Evolutionary conservation across 37 sponge, comb jelly and placozoan genomes (phyloP).

Genomic region (Aplysina aerophoba): DNA sequence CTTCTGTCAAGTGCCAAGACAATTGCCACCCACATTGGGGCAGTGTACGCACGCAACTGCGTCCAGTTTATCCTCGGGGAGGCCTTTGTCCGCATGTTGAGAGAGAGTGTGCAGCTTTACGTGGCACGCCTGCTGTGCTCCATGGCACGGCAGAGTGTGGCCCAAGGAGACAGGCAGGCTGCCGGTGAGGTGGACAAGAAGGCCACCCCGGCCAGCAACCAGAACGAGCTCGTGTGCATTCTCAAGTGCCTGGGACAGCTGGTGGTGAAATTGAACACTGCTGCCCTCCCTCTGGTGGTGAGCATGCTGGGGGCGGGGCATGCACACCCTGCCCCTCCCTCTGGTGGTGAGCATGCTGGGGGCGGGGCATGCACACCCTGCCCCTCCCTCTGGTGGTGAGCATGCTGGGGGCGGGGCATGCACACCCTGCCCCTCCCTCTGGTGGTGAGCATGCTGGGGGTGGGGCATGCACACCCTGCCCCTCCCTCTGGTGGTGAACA

Average conservation of each 20-base stretch:
- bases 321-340: too few species aligned
- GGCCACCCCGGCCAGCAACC: conserved; percentile 5
- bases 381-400: conserved; percentile 65
- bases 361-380: too few species aligned
- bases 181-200: background rate
- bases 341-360: conserved; percentile 62
- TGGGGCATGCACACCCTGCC: conserved; percentile 78
- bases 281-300: conserved; percentile 72
- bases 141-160: conserved; percentile 47
- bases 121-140: conserved; percentile 83
- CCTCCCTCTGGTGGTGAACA: conserved; percentile 62
- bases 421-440: conserved; percentile 78
- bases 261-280: conserved; percentile 76
- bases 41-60: conserved; percentile 92
- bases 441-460: conserved; percentile 54
- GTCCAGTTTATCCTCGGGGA: conserved; percentile 85
- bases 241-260: conserved; percentile 66
- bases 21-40: conserved; percentile 85
- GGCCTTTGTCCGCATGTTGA: conserved; percentile 70
- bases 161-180: background rate
- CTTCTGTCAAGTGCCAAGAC: conserved; percentile 84
- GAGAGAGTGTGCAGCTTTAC: conserved; percentile 85
- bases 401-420: too few species aligned
- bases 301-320: background rate
- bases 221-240: conserved; percentile 76